Base-by-base conservation (phyloP, 2,797 vertebrate genomes). In the Epinephelus awoara region DNA sequence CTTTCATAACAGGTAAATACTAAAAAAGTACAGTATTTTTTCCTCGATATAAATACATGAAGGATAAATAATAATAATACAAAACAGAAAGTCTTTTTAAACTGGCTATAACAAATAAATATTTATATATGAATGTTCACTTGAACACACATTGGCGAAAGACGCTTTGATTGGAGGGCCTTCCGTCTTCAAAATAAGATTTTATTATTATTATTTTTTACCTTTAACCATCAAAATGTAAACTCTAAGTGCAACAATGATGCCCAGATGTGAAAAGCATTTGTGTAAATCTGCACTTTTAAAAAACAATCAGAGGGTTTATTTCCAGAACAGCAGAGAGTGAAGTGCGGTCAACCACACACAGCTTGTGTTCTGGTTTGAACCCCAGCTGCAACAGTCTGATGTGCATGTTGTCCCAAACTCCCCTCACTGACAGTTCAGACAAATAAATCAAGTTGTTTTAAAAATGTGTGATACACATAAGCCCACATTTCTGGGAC, bases 231-330 rank as follows among this genome's bases (percentile, higher is more conserved):
- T 97, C 97, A 96, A 96, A 97, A 98, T 99, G 98, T 99, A 99
- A 99, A 99, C 98, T 98, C 97, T 97, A 99, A 99, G 98, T 99
- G 98, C 98, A 99, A 98, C 95, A 96, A 97, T 96, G 96, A 97
- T 96, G 97, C 93, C 97, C 96, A 93, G 94, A 92, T 90, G 90
- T 85, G 95, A 92, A 91, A 94, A 94, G 94, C 86, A 69, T 93
- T 80, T 91, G 95, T 94, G 91, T 95, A 94, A 91, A 83, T 90
- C 87, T 91, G 91, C 92, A 94, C 95, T 91, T 91, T 85, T 65
- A 64, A 78, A 47, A 88, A 85, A 87, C 12, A 56, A 55, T 29
- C 15, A 0, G 34, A 19, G n/a, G 77, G 62, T 85, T 79, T 67
- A 74, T 67, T 72, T 61, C 6, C 42, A 66, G 77, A 83, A 47